These are phyloP conservation scores for Acipenser oxyrinchus DNA, from an alignment of 2,797 vertebrate species.

Conservation along the genomic window DNA sequence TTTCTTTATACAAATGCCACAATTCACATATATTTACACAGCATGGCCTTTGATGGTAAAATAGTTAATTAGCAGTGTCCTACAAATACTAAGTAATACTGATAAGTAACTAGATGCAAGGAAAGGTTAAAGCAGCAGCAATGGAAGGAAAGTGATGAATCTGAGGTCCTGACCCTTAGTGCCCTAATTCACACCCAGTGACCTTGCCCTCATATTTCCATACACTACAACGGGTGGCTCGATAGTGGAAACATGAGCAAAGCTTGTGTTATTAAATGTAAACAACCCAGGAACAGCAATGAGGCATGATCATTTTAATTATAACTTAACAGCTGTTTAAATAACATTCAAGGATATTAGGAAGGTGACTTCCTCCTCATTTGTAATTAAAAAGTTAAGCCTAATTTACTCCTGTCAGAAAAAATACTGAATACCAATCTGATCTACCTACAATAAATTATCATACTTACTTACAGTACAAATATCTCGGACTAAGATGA, in stretches of 20 bases:
- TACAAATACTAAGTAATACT: no score
- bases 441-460: conserved; percentile 36
- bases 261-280: conserved; percentile 61
- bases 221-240: conserved; percentile 8
- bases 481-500: no score
- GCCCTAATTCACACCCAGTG: background rate
- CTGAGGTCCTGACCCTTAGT: no score
- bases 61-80: no score
- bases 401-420: conserved; percentile 61
- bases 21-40: no score
- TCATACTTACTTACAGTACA: no score
- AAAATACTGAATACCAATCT: conserved; percentile 55
- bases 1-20: no score
- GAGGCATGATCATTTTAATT: conserved; percentile 68
- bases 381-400: conserved; percentile 69
- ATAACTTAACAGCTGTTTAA: conserved; percentile 67
- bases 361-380: conserved; percentile 57
- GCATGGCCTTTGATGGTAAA: no score
- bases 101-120: no score
- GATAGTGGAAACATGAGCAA: conserved; percentile 53
- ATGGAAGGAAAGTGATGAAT: no score
- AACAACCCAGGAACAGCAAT: conserved; percentile 61
- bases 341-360: conserved; percentile 58
- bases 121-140: conserved; percentile 11
- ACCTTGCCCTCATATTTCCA: background rate